Conservation (phyloP, 1,140 invertebrate genomes). For the Panagrolaimus sp. region DNA sequence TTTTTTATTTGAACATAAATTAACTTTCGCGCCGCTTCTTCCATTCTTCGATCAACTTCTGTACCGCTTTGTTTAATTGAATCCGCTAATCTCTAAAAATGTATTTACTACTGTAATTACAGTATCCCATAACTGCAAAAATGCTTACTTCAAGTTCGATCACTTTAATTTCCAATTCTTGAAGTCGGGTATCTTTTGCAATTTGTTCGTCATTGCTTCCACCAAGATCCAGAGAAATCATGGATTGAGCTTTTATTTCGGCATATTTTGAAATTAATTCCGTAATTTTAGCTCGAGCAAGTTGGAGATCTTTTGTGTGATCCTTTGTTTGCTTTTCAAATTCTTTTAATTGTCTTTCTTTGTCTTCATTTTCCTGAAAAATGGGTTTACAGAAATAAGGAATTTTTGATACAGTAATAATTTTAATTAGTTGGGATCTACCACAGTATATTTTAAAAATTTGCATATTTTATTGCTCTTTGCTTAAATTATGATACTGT, state of each 20-base stretch:
- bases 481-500: too few species aligned
- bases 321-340: slow-evolving; percentile 17
- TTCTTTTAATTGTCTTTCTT: slow-evolving; percentile 31
- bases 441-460: too few species aligned
- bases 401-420: too few species aligned
- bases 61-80: slow-evolving; percentile 28
- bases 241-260: background rate
- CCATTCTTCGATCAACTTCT: slow-evolving; percentile 46
- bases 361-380: slow-evolving; percentile 30
- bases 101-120: background rate
- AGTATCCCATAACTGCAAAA: too few species aligned
- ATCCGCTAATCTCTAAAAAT: slow-evolving; percentile 30
- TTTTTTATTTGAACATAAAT: slow-evolving; percentile 39
- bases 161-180: background rate
- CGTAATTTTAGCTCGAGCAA: background rate
- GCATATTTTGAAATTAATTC: slow-evolving; percentile 3
- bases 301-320: slow-evolving; percentile 65
- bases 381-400: slow-evolving; percentile 5
- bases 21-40: slow-evolving; percentile 43
- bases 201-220: background rate
- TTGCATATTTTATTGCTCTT: too few species aligned
- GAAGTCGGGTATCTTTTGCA: background rate
- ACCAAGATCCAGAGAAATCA: background rate
- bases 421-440: too few species aligned
- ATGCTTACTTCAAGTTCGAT: slow-evolving; percentile 2